Evolutionary conservation across 2,797 vertebrate genomes (phyloP), one percentile per base, ranked within the genome.

Genomic region (Myoxocephalus aenaeus): DNA sequence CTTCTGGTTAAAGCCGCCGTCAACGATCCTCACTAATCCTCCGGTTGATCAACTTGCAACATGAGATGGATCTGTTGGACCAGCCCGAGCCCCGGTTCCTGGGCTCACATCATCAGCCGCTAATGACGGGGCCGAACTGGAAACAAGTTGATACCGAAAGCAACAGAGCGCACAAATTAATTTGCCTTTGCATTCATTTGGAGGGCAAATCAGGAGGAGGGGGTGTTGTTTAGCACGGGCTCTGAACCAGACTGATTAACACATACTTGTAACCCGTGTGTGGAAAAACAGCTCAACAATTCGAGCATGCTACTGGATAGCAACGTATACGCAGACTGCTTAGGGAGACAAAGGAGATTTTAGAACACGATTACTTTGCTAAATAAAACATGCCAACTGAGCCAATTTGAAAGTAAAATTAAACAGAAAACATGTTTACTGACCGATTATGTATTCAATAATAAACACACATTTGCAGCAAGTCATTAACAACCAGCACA

Each of bases 141-240:
- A 90, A 86, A 79, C 70, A 80, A 78, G 79, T 88, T 84, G 42
- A 87, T 86, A 82, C 50, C 20, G 9, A 34, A 70, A 75, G 84
- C 81, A 85, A 44, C 65, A 0, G 61, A 88, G 86, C 22, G 38
- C 81, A 81, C 72, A 83, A 74, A 89, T 90, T 85, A 80, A 92
- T 90, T 89, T 83, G 70, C 79, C 71, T 81, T 85, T 90, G 61
- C 65, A 70, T 75, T 89, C 53, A 77, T 82, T 87, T 80, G 62
- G 71, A 81, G 80, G 79, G 72, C 81, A 59, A 70, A 67, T 76
- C 3, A 27, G 64, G 68, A 18, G 36, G 61, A 11, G 20, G 54
- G 64, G 17, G 50, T 46, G 70, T 70, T 83, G 76, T 80, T 77
- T 48, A 84, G 74, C 58, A 73, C 77, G 38, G 18, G 62, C 71